Base-by-base conservation (phyloP, 1,140 invertebrate species). In the Drosophila watanabei region DNA sequence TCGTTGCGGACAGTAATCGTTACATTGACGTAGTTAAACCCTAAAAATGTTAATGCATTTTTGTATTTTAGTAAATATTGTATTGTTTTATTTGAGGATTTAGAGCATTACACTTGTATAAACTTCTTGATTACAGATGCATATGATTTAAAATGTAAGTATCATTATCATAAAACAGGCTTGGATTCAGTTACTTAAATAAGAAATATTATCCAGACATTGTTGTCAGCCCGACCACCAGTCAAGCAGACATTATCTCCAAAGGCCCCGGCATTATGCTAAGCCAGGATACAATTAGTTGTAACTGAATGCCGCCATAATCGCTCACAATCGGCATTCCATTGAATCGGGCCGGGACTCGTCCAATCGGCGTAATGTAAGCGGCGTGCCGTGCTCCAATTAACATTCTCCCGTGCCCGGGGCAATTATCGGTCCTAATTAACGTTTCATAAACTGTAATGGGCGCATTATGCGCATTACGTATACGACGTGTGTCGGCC, bases 391-490 rank as follows among this genome's bases (percentile, higher is more conserved):
- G 79, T 57, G 66, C 49, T 62, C 75, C 86, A 90, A 89, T 89
- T 89, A 90, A 79, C 75, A 76, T 69, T 66, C 61, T 63, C 64
- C 56, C 69, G 52, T 51, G 56, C 71, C 57, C 65, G 28, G 43
- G 64, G 49, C 75, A 90, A 89, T 86, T 90, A 89, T 80, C 88
- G 60, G 79, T 83, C 68, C 62, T 90, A 91, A 90, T 90, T 90
- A 90, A 90, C 64, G 79, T 80, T 90, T 90, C 80, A 90, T 90
- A 90, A 90, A 90, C 86, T 80, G 82, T 80, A 75, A 70, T 49
- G 61, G 64, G 45, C 52, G 56, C 52, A 61, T 60, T 64, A 72
- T 62, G 62, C 30, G 63, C 66, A 86, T 90, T 86, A 89, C 79
- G 76, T 70, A 91, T 80, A 72, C 87, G 86, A 65, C 82, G 73